Evolutionary conservation across 2,797 vertebrate genomes (phyloP).

Genomic region (Spinus olivaceus): DNA sequence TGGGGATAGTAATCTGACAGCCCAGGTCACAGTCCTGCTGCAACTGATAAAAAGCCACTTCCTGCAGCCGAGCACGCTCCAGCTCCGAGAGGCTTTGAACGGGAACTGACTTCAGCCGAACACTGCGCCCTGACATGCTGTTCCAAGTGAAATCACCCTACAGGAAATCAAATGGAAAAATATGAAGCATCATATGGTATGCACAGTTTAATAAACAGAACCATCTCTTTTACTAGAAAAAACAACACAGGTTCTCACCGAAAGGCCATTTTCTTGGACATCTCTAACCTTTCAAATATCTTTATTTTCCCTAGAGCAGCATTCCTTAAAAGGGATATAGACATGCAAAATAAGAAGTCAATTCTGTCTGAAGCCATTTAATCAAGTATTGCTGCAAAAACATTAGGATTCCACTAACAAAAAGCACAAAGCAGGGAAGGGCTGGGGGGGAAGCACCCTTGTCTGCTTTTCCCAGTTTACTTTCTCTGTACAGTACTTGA

Average conservation of each 20-base stretch:
- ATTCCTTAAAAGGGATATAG: constrained; percentile 24
- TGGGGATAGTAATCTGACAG: constrained; percentile 96
- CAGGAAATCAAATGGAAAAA: constrained; percentile 65
- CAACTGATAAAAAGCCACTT: constrained; percentile 90
- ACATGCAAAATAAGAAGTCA: constrained; percentile 14
- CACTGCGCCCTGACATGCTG: constrained; percentile 87
- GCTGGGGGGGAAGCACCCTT: fast-evolving
- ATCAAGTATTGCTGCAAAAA: constrained; percentile 24
- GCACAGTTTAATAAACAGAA: constrained; percentile 24
- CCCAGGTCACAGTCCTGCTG: constrained; percentile 90
- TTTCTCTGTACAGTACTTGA: not conserved
- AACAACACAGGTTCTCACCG: not conserved
- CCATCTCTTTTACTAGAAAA: not conserved
- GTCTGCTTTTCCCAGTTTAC: not conserved
- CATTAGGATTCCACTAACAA: not conserved
- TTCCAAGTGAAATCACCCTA: constrained; percentile 97
- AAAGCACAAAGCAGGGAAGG: not conserved
- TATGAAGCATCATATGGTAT: constrained; percentile 42
- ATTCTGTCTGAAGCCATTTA: constrained; percentile 22
- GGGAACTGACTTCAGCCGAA: constrained; percentile 89
- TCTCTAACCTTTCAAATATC: not conserved
- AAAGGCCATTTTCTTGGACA: constrained; percentile 13
- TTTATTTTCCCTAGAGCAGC: not conserved
- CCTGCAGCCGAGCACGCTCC: constrained; percentile 91
- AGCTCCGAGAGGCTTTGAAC: constrained; percentile 95